Conservation (phyloP, 2,888 invertebrate genomes). For the Drosophila multiciliata region DNA sequence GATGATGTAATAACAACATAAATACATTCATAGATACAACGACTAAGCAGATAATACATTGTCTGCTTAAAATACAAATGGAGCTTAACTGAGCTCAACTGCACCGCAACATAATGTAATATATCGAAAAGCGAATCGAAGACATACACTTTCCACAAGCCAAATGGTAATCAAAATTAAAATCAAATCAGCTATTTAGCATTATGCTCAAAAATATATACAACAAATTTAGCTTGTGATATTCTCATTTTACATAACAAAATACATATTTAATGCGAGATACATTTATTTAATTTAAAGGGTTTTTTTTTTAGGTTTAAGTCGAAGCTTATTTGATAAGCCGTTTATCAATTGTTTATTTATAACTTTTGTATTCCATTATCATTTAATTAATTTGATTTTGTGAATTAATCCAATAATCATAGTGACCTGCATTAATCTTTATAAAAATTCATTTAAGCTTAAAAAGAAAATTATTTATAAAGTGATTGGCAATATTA, state of each 20-base stretch:
- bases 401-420: background rate
- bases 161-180: background rate
- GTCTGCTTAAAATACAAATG: background rate
- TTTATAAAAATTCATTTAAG: background rate
- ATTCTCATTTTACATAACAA: background rate
- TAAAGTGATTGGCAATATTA: background rate
- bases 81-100: conserved; percentile 15
- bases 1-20: background rate
- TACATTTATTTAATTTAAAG: background rate
- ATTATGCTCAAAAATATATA: background rate
- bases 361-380: background rate
- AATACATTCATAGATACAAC: background rate
- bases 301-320: background rate
- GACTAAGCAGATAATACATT: background rate
- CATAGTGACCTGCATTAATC: background rate
- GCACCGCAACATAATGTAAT: background rate
- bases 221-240: background rate
- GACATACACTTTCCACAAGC: background rate
- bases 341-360: background rate
- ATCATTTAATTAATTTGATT: background rate
- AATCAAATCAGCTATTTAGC: background rate
- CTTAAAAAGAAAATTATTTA: background rate
- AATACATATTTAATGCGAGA: background rate
- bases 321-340: background rate
- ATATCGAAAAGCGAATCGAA: background rate